phyloP scores from a whole-genome alignment of 2,888 invertebrate species.

The Aleiodes alternator region DNA sequence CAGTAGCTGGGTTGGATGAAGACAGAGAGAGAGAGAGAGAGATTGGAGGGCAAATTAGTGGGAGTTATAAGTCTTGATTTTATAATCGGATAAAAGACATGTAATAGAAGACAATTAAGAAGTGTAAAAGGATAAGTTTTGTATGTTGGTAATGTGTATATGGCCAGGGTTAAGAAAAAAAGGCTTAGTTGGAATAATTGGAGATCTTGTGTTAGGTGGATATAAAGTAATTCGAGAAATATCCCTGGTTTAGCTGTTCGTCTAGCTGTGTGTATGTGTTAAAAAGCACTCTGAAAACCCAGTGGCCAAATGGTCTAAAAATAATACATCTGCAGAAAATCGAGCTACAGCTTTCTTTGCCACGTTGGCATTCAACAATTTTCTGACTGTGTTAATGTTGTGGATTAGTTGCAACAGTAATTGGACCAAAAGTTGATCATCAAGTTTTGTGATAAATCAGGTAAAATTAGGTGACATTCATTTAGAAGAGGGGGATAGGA shows the following conservation, averaged over 20 bases:
- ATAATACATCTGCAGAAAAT: constrained; percentile 18
- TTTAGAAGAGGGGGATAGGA: background rate
- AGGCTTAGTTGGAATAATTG: constrained; percentile 42
- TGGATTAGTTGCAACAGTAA: background rate
- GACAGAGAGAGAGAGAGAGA: constrained; percentile 33
- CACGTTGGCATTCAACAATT: constrained; percentile 5
- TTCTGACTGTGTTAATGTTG: constrained; percentile 2
- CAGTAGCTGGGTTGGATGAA: background rate
- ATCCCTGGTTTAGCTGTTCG: constrained; percentile 43
- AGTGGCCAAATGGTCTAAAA: constrained; percentile 18
- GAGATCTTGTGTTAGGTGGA: constrained; percentile 11
- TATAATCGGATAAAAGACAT: constrained; percentile 52
- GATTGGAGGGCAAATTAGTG: constrained; percentile 16
- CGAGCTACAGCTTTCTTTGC: background rate
- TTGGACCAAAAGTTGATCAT: background rate
- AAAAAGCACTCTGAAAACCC: constrained; percentile 1
- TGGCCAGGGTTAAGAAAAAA: constrained; percentile 1
- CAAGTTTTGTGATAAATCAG: background rate
- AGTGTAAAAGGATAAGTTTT: constrained; percentile 42
- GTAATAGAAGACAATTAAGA: constrained; percentile 59
- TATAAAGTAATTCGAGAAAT: constrained; percentile 60
- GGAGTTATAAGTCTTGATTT: constrained; percentile 43
- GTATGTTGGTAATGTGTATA: constrained; percentile 19
- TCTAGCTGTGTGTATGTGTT: background rate
- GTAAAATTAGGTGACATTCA: constrained; percentile 1